These are phyloP conservation scores for Sylvia atricapilla DNA, from an alignment of 2,113 vertebrate genomes.

Conservation along the genomic window DNA sequence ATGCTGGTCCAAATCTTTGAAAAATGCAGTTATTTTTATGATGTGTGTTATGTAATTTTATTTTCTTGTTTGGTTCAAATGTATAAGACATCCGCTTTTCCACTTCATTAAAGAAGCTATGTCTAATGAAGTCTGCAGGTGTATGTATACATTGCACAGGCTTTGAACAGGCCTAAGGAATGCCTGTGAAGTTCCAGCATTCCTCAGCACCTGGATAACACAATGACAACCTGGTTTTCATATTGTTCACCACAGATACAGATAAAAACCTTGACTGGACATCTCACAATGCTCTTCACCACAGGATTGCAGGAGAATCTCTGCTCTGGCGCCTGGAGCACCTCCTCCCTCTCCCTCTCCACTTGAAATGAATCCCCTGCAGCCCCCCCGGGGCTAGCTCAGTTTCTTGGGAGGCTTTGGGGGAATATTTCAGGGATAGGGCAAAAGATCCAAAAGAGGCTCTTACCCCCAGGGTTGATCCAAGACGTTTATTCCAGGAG, in stretches of 20 bases:
- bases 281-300: not conserved
- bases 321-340: not conserved
- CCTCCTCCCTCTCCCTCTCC: not conserved
- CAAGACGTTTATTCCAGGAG: too few species aligned
- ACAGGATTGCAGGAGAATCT: not conserved
- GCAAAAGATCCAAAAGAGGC: too few species aligned
- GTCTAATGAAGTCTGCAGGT: not conserved
- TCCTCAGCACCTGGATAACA: not conserved
- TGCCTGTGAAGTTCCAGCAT: not conserved
- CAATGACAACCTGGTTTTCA: not conserved
- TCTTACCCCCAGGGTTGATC: too few species aligned
- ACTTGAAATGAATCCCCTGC: too few species aligned
- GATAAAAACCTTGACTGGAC: not conserved
- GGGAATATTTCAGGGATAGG: too few species aligned
- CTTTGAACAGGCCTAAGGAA: not conserved
- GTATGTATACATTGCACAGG: fast-evolving
- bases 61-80: not conserved
- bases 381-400: too few species aligned
- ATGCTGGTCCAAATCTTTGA: not conserved
- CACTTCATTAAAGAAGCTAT: not conserved
- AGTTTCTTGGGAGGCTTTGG: too few species aligned
- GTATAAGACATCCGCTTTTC: not conserved
- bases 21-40: not conserved
- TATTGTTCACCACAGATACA: fast-evolving
- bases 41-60: not conserved